Conservation (phyloP, 2,888 invertebrate genomes). For the Tupiocoris notatus region DNA sequence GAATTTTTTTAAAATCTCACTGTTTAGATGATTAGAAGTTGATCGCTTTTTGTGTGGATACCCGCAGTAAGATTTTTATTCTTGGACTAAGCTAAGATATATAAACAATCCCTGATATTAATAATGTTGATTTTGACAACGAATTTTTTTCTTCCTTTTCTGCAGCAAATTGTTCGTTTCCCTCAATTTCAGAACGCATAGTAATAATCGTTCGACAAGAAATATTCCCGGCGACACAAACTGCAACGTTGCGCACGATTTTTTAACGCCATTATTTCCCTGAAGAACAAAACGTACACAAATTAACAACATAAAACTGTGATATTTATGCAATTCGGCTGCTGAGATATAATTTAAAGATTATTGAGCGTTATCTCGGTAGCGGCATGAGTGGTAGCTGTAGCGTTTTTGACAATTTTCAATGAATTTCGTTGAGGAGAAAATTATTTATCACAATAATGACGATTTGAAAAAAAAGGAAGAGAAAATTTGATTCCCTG, state of each 20-base stretch:
- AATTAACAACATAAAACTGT: slow-evolving; percentile 47
- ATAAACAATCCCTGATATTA: slow-evolving; percentile 1
- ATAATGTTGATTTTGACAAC: slow-evolving; percentile 28
- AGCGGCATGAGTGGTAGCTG: slow-evolving; percentile 34
- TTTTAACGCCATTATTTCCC: not conserved
- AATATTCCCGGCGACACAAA: slow-evolving; percentile 22
- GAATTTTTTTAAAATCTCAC: slow-evolving; percentile 47
- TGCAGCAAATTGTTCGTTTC: slow-evolving; percentile 8
- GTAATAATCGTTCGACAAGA: no score
- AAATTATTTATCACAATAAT: not conserved
- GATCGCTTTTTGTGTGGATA: slow-evolving; percentile 47
- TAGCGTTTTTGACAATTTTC: slow-evolving; percentile 28
- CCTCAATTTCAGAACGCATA: no score
- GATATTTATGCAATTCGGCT: slow-evolving; percentile 48
- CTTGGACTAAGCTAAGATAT: slow-evolving; percentile 38
- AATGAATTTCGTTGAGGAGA: slow-evolving; percentile 22
- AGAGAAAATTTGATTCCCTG: slow-evolving; percentile 22
- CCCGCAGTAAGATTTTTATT: slow-evolving; percentile 28
- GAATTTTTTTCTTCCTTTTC: slow-evolving; percentile 37
- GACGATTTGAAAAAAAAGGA: slow-evolving; percentile 14
- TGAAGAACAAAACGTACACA: not conserved
- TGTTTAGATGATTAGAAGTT: slow-evolving; percentile 48
- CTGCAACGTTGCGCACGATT: not conserved
- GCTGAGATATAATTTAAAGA: slow-evolving; percentile 40
- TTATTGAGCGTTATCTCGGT: slow-evolving; percentile 32